phyloP scores from a whole-genome alignment of 2,797 vertebrate genomes.

The Sebastes hopkinsi region DNA sequence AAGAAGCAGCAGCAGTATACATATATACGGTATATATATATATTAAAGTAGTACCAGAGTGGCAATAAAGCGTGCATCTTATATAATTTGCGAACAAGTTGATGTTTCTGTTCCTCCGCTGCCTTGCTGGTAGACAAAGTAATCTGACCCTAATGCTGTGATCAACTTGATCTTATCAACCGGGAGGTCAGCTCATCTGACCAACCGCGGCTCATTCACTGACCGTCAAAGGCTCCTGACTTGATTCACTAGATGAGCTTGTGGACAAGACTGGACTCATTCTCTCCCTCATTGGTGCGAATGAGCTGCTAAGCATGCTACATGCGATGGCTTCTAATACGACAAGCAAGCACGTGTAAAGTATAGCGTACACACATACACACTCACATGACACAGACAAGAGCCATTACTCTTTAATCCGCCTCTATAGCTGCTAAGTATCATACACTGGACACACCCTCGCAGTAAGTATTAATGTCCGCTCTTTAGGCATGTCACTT shows the following conservation, averaged over 20 bases:
- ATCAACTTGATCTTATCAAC: slow-evolving; percentile 46
- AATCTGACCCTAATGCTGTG: slow-evolving; percentile 21
- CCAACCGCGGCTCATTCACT: background rate
- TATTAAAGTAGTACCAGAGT: background rate
- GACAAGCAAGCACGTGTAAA: background rate
- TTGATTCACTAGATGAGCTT: slow-evolving; percentile 39
- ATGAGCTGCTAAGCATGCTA: slow-evolving; percentile 29
- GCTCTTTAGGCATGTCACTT: slow-evolving; percentile 34
- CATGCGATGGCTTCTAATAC: background rate
- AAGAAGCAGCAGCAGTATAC: background rate
- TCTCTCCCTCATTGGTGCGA: slow-evolving; percentile 1
- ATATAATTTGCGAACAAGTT: background rate
- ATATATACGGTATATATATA: background rate
- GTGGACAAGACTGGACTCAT: background rate
- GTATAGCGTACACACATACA: background rate
- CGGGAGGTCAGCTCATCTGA: slow-evolving; percentile 36
- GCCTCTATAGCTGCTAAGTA: slow-evolving; percentile 32
- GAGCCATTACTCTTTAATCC: slow-evolving; percentile 57
- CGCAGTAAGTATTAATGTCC: slow-evolving; percentile 32
- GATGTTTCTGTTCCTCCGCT: background rate
- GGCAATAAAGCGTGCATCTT: background rate
- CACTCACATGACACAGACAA: slow-evolving; percentile 12
- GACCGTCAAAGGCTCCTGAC: slow-evolving; percentile 32
- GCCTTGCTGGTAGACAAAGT: background rate
- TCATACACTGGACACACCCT: slow-evolving; percentile 20